These are phyloP conservation scores for Microchirus variegatus DNA, from an alignment of 2,797 vertebrate genomes.

Conservation along the genomic window DNA sequence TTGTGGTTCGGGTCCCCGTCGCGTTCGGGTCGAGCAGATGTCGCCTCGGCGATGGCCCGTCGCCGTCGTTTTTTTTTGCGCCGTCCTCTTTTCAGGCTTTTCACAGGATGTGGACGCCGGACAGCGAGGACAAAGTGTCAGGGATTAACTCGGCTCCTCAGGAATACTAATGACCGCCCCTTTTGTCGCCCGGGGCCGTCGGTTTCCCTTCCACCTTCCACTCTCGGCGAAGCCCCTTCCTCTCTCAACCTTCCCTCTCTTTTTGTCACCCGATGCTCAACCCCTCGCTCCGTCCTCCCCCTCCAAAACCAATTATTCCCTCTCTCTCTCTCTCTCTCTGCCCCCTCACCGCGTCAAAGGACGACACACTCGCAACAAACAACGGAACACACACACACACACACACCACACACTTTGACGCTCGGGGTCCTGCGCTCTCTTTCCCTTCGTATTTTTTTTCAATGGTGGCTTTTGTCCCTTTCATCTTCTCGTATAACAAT, in stretches of 20 bases:
- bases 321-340: conserved; percentile 27
- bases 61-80: too few relatives aligned
- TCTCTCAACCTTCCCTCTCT: conserved; percentile 29
- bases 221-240: conserved; percentile 14
- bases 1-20: too few relatives aligned
- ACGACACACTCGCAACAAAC: conserved; percentile 28
- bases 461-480: conserved; percentile 87
- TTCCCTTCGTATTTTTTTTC: conserved; percentile 79
- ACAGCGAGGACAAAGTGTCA: conserved; percentile 48
- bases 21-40: too few relatives aligned
- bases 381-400: conserved; percentile 33
- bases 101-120: conserved; percentile 38
- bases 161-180: conserved; percentile 71
- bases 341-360: conserved; percentile 55
- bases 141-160: conserved; percentile 63
- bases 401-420: conserved; percentile 12
- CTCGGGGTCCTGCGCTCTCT: conserved; percentile 50
- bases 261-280: conserved; percentile 44
- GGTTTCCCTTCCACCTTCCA: conserved; percentile 59
- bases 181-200: conserved; percentile 65
- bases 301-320: conserved; percentile 55
- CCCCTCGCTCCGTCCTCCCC: conserved; percentile 35
- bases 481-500: conserved; percentile 83
- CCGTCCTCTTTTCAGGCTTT: too few relatives aligned
- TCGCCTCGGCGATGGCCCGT: too few relatives aligned